Evolutionary conservation across 2,113 vertebrate genomes (phyloP).

Genomic region (Pluvianellus socialis): DNA sequence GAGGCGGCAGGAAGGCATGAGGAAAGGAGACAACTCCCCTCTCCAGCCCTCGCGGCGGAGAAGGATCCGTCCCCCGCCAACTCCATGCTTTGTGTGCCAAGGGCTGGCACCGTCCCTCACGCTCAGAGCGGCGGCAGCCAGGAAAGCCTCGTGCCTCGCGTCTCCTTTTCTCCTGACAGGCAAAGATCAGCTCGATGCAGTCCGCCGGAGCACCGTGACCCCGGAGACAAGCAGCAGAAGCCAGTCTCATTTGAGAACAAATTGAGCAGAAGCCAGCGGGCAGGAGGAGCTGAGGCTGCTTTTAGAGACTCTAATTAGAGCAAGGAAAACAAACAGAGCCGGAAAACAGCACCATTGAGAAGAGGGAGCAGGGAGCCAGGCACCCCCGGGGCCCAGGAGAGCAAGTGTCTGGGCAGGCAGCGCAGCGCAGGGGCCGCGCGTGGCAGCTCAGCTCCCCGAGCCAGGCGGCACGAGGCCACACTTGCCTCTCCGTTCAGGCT

Average conservation of each 20-base stretch:
- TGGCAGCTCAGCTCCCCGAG: background rate
- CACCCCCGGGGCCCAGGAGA: background rate
- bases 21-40: background rate
- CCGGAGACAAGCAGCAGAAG: background rate
- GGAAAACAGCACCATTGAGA: background rate
- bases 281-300: background rate
- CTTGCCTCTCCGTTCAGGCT: background rate
- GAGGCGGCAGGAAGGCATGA: background rate
- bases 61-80: background rate
- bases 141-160: background rate
- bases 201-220: background rate
- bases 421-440: background rate
- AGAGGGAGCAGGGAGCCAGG: background rate
- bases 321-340: slow-evolving; percentile 20
- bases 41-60: accelerated
- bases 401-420: background rate
- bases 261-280: background rate
- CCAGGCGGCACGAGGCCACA: background rate
- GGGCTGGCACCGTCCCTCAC: background rate
- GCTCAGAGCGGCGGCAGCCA: background rate
- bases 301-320: slow-evolving; percentile 2
- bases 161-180: background rate
- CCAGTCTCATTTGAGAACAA: background rate
- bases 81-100: background rate
- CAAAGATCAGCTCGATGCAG: background rate